These are phyloP conservation scores for Salvator merianae DNA, from an alignment of 2,113 vertebrate genomes.

Conservation along the genomic window DNA sequence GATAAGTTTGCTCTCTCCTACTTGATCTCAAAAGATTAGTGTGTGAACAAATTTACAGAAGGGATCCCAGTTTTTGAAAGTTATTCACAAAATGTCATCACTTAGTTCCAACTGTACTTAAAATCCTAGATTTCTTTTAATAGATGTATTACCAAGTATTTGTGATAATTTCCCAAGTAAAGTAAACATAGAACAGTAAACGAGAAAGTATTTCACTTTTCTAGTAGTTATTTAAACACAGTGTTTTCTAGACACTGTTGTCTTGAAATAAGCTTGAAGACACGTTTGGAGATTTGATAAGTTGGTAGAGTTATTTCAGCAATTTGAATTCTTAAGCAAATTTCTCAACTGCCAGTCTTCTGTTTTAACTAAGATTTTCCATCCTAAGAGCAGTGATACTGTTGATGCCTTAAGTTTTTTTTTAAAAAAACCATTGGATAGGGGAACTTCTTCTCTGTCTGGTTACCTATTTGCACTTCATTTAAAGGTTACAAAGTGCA, in stretches of 20 bases:
- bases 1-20: background rate
- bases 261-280: slow-evolving; percentile 18
- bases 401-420: background rate
- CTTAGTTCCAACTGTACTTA: slow-evolving; percentile 22
- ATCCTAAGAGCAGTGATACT: slow-evolving; percentile 25
- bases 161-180: slow-evolving; percentile 31
- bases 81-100: slow-evolving; percentile 5
- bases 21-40: slow-evolving; percentile 14
- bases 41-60: background rate
- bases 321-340: slow-evolving; percentile 32
- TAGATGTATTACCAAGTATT: background rate
- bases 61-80: background rate
- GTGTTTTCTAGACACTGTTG: background rate
- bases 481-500: no score
- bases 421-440: background rate
- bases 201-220: background rate
- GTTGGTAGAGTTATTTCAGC: slow-evolving; percentile 17
- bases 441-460: no score
- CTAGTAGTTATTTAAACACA: slow-evolving; percentile 6
- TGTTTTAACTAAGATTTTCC: slow-evolving; percentile 7
- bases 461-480: no score
- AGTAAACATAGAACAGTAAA: slow-evolving; percentile 34
- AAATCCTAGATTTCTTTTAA: slow-evolving; percentile 24
- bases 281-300: slow-evolving; percentile 28
- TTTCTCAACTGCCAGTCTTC: slow-evolving; percentile 28